These are phyloP conservation scores for Dendrocopos noguchii DNA, from an alignment of 2,113 vertebrate species.

Conservation along the genomic window DNA sequence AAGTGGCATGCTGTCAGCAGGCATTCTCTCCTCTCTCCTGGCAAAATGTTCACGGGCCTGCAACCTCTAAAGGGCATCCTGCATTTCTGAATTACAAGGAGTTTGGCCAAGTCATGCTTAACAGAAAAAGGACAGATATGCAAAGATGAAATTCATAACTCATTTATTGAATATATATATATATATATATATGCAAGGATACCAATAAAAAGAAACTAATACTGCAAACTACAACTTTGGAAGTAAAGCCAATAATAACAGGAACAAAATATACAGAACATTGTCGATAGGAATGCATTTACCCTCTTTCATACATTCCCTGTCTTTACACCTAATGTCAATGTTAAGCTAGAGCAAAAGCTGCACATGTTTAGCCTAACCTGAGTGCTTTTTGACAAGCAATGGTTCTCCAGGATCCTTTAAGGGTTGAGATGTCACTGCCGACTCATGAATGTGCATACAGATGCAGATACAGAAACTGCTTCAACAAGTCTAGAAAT, in stretches of 20 bases:
- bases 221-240: constrained; percentile 81
- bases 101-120: constrained; percentile 5
- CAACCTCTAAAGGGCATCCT: background rate
- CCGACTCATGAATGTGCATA: constrained; percentile 40
- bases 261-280: constrained; percentile 82
- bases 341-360: constrained; percentile 74
- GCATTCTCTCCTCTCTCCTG: background rate
- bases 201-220: constrained; percentile 82
- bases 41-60: background rate
- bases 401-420: constrained; percentile 72
- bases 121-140: constrained; percentile 72
- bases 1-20: background rate
- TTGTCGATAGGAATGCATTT: constrained; percentile 76
- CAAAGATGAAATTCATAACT: constrained; percentile 77
- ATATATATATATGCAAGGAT: constrained; percentile 80
- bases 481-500: constrained; percentile 54
- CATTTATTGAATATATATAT: constrained; percentile 82
- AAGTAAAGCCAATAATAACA: constrained; percentile 83
- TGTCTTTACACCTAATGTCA: constrained; percentile 75
- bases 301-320: constrained; percentile 76
- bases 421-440: constrained; percentile 72
- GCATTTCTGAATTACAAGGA: background rate
- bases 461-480: constrained; percentile 65
- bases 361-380: constrained; percentile 66
- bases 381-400: constrained; percentile 75